These are phyloP conservation scores for Tympanoctomys barrerae DNA, from an alignment of 2,797 vertebrate species.

Conservation along the genomic window DNA sequence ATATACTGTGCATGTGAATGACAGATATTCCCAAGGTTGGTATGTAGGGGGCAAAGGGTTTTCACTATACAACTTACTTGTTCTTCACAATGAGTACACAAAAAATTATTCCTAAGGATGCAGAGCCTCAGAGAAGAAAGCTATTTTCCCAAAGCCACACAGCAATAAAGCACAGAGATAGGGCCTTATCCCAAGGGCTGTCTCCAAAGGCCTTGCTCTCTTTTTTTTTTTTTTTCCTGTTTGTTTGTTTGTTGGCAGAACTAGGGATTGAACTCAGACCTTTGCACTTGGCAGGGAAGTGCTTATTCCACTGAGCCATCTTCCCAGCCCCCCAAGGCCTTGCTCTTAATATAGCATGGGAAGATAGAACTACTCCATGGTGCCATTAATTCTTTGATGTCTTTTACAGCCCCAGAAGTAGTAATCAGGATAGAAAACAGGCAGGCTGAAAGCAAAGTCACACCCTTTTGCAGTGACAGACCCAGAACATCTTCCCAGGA, in stretches of 20 bases:
- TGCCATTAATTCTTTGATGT: background rate
- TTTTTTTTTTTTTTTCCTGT: too few species aligned
- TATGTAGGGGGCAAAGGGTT: background rate
- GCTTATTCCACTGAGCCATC: too few species aligned
- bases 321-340: background rate
- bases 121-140: slow-evolving; percentile 26
- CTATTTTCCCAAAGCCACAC: background rate
- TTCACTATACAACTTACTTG: background rate
- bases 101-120: background rate
- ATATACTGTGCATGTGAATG: background rate
- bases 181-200: background rate
- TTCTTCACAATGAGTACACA: background rate
- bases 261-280: too few species aligned
- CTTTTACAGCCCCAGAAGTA: background rate
- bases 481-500: background rate
- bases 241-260: too few species aligned
- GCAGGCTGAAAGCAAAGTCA: slow-evolving; percentile 10
- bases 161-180: background rate
- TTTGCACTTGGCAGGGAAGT: too few species aligned
- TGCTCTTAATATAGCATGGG: background rate
- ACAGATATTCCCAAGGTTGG: background rate
- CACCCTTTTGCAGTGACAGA: background rate
- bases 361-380: background rate
- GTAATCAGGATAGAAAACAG: slow-evolving; percentile 1
- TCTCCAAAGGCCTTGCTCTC: slow-evolving; percentile 14